These are phyloP conservation scores for Lymantria dispar DNA, from an alignment of 2,888 invertebrate genomes.

Conservation along the genomic window DNA sequence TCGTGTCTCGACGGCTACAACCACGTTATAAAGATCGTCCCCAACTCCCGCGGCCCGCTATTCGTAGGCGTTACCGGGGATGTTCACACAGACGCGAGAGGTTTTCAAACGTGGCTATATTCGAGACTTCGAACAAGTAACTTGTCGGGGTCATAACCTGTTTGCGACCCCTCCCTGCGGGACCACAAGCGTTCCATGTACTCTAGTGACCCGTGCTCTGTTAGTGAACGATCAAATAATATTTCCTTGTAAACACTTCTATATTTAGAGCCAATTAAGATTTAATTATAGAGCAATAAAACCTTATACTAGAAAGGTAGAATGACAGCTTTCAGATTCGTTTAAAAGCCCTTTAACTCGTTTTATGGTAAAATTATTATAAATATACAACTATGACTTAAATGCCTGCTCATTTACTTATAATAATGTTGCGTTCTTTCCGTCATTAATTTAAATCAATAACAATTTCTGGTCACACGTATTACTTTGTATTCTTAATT, in stretches of 20 bases:
- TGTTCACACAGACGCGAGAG: constrained; percentile 41
- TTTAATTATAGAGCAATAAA: neutral
- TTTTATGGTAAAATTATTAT: too few relatives aligned
- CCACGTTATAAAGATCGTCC: constrained; percentile 47
- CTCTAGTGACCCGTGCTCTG: constrained; percentile 66
- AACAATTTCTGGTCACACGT: too few relatives aligned
- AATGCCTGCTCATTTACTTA: too few relatives aligned
- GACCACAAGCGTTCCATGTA: constrained; percentile 63
- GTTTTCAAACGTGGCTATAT: constrained; percentile 58
- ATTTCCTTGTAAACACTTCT: constrained; percentile 22
- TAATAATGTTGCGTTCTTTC: too few relatives aligned
- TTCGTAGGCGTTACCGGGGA: constrained; percentile 32
- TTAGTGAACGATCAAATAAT: constrained; percentile 52
- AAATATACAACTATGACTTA: too few relatives aligned
- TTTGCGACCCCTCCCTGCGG: constrained; percentile 79
- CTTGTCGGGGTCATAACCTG: constrained; percentile 82
- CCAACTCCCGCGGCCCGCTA: constrained; percentile 28
- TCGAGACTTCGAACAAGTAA: constrained; percentile 75
- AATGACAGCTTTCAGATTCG: neutral
- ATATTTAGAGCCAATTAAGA: constrained; percentile 4
- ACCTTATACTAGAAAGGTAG: neutral
- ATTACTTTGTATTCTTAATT: too few relatives aligned
- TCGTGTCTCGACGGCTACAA: constrained; percentile 50
- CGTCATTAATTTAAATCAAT: too few relatives aligned
- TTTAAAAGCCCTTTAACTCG: too few relatives aligned